Conservation (phyloP, 2,113 vertebrate species). For the Turnix velox region DNA sequence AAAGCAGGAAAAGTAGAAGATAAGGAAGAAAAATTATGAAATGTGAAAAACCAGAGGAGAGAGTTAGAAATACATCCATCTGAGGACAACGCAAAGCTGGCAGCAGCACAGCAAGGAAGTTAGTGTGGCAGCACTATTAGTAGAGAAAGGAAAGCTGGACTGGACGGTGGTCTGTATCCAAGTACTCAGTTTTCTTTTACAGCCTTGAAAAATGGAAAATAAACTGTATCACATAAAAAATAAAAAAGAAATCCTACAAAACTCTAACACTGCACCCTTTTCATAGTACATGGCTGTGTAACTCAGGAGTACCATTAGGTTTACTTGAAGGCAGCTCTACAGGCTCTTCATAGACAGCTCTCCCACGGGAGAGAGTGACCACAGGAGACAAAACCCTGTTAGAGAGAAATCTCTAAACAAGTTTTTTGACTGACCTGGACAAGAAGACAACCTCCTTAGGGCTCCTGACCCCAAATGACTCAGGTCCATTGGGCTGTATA, state of each 20-base stretch:
- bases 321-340: neutral
- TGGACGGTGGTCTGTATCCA: fast-evolving
- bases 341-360: neutral
- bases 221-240: neutral
- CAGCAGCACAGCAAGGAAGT: neutral
- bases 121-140: neutral
- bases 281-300: neutral
- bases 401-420: neutral
- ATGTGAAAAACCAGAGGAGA: neutral
- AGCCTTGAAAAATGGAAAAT: neutral
- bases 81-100: neutral
- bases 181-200: neutral
- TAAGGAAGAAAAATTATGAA: neutral
- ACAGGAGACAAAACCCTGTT: neutral
- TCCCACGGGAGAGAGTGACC: neutral
- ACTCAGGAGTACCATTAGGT: fast-evolving
- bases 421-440: neutral
- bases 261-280: fast-evolving
- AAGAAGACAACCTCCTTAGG: neutral
- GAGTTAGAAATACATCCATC: neutral
- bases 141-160: fast-evolving
- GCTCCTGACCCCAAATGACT: neutral
- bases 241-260: neutral
- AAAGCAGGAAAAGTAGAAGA: neutral
- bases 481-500: neutral